Evolutionary conservation across 1,140 invertebrate species (phyloP).

Genomic region (Acyrthosiphon pisum): DNA sequence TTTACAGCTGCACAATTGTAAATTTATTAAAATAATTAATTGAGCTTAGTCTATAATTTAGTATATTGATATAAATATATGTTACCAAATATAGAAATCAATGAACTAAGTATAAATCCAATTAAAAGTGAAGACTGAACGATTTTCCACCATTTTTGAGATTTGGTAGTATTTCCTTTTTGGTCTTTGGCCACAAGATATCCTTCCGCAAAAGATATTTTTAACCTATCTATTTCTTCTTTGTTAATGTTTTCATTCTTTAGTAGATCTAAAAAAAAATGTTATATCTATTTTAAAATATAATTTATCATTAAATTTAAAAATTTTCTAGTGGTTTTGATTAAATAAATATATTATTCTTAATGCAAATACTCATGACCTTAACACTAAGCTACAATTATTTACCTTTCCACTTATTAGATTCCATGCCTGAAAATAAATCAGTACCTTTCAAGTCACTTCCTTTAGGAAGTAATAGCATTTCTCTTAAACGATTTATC

Average conservation of each 20-base stretch:
- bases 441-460: constrained; percentile 1
- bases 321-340: neutral
- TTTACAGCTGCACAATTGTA: neutral
- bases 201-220: constrained; percentile 90
- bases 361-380: neutral
- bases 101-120: constrained; percentile 31
- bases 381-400: neutral
- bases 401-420: constrained; percentile 26
- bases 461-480: constrained; percentile 16
- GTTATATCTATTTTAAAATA: neutral
- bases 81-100: constrained; percentile 25
- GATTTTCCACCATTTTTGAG: constrained; percentile 75
- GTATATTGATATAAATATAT: neutral
- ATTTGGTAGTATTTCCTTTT: constrained; percentile 69
- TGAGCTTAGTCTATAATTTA: neutral
- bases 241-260: constrained; percentile 32
- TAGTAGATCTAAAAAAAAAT: constrained; percentile 34
- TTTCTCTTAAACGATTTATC: constrained; percentile 9
- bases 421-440: constrained; percentile 31
- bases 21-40: neutral
- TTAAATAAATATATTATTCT: neutral
- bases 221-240: constrained; percentile 74
- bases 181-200: constrained; percentile 75
- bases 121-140: constrained; percentile 63
- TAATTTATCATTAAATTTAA: neutral